Evolutionary conservation across 2,797 vertebrate genomes (phyloP), one percentile per base, ranked within the genome.

Genomic region (Coendou prehensilis): DNA sequence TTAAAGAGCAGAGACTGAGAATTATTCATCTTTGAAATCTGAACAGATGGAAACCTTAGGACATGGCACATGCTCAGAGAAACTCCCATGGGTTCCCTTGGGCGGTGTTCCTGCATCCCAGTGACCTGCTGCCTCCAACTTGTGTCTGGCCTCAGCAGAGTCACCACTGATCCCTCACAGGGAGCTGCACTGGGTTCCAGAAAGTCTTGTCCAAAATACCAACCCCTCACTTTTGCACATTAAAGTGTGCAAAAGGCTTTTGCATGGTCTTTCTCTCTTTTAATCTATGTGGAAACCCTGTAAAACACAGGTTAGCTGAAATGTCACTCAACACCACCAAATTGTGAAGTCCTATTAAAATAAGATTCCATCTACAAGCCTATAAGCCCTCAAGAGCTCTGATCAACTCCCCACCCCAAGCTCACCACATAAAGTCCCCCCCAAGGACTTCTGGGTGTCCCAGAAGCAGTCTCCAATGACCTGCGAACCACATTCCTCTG

Each of bases 171-270:
- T n/a, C 15, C 26, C 84, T 33, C 79, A 37, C 17, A 33, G 30
- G 61, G 56, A 8, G 26, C 9, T 30, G 8, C 23, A 2, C 37
- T 57, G 5, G 54, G n/a, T 75, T 67, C 50, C 56, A 82, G 41
- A 82, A 41, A 67, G n/a, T 18, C 64, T 71, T 56, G 47, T 23
- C 45, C 54, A 9, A 23, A 23, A 91, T 33, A 37, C 14, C 45
- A 57, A 26, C 50, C 18, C 28, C 41, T 73, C 59, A 75, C 78
- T 75, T 64, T 79, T 63, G 28, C 6, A 41, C 80, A 91, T 94
- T 52, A 69, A 84, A 90, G 7, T 76, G 45, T 52, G 47, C 71
- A 76, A 69, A 81, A 33, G 73, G n/a, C 28, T 88, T 87, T 81
- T 54, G 50, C 14, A 3, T 18, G 67, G 63, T 13, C n/a, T 86